These are phyloP conservation scores for Heliangelus exortis DNA, from an alignment of 2,797 vertebrate genomes.

Conservation along the genomic window DNA sequence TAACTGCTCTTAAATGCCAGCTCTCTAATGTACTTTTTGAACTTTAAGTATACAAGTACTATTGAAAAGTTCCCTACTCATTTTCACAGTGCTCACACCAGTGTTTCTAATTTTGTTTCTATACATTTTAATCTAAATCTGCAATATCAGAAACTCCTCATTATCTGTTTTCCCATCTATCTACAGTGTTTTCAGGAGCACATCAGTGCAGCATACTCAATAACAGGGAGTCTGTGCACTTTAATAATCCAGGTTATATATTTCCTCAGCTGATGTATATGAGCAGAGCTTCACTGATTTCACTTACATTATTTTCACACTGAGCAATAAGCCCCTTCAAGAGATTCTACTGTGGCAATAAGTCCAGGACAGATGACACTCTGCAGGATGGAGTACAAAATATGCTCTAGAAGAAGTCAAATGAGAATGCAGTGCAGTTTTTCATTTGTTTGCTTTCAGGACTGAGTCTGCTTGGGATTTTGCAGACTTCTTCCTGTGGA, in stretches of 20 bases:
- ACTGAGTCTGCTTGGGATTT: not conserved
- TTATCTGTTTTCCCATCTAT: not conserved
- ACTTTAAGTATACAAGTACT: not conserved
- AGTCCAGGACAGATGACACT: not conserved
- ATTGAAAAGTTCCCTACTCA: not conserved
- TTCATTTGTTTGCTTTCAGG: not conserved
- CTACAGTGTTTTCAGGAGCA: not conserved
- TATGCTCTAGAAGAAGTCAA: not conserved
- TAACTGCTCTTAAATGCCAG: not conserved
- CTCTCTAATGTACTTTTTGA: not conserved
- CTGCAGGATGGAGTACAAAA: not conserved
- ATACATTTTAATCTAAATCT: not conserved
- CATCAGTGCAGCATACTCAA: not conserved
- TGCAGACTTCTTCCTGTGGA: not conserved
- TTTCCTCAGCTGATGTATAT: not conserved
- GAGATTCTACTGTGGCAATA: not conserved
- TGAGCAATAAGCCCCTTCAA: not conserved
- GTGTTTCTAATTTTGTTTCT: not conserved
- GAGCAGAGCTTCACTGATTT: not conserved
- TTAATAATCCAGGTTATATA: not conserved
- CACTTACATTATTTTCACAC: not conserved
- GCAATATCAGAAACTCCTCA: not conserved
- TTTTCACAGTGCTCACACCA: not conserved
- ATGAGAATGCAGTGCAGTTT: rapidly evolving
- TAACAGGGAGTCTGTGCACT: not conserved